Conservation (phyloP, 2,113 vertebrate species). For the Sterrhoptilus dennistouni region DNA sequence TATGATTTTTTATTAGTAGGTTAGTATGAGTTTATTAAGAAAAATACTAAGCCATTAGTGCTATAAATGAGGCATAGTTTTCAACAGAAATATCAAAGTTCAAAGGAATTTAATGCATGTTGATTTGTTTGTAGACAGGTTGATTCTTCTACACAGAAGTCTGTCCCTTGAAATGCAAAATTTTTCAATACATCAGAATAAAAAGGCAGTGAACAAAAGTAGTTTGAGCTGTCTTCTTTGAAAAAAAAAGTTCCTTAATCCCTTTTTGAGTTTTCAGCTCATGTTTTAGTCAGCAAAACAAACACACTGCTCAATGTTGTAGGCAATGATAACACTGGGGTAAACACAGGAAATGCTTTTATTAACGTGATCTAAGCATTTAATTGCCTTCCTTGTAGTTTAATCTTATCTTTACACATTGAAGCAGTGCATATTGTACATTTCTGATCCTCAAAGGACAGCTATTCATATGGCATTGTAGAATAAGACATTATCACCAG, state of each 20-base stretch:
- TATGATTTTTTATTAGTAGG: not conserved
- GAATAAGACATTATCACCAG: conserved; percentile 64
- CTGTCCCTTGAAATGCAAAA: not conserved
- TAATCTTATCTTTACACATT: conserved; percentile 70
- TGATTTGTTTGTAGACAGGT: conserved; percentile 1
- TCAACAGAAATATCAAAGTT: not conserved
- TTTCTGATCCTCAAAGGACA: conserved; percentile 64
- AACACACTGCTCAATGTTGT: conserved; percentile 30
- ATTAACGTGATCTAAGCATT: conserved; percentile 66
- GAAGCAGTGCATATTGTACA: conserved; percentile 42
- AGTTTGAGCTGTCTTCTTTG: not conserved
- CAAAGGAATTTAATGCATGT: not conserved
- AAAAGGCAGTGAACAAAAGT: not conserved
- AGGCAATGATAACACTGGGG: conserved; percentile 57
- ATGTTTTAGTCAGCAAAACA: conserved; percentile 56
- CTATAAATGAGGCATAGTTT: not conserved
- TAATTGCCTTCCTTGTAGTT: conserved; percentile 67
- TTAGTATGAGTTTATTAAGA: not conserved
- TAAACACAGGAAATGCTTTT: conserved; percentile 65
- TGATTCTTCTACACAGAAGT: not conserved
- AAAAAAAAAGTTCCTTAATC: not conserved
- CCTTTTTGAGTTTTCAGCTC: conserved; percentile 19
- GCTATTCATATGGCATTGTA: conserved; percentile 4
- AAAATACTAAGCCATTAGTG: not conserved
- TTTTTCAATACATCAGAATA: not conserved